Evolutionary conservation across 2,113 vertebrate genomes (phyloP), one percentile per base, ranked within the genome.

Genomic region (Mystacornis crossleyi): DNA sequence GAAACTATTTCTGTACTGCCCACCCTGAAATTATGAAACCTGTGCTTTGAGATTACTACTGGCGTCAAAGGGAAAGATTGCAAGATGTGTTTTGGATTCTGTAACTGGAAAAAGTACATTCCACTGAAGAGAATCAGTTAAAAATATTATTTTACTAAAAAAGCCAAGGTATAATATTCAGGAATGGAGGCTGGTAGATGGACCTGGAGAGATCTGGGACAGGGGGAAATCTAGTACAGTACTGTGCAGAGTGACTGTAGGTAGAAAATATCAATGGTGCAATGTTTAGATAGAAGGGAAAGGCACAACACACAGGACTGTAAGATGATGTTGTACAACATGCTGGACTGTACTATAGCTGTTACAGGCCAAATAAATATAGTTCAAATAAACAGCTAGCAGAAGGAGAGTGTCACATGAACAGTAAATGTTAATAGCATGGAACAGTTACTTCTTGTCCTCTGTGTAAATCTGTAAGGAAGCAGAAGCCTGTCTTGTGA

Each of bases 101-200:
- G 48, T 79, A 55, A 48, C 38, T 54, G n/a, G 87, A 94, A 93
- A 93, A 94, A 92, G 73, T 65, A 15, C 23, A 71, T 94, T 84
- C 47, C 55, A 69, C 55, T 91, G 61, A 79, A 66, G 19, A 84
- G 54, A 95, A 88, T 81, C 23, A 36, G 40, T 67, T 9, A 47
- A 71, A 90, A 60, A 34, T 58, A 45, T 9, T 91, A 20, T 73
- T 94, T 86, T 74, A 48, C 36, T 79, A 55, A 75, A 42, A 78
- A 84, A 90, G 57, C 26, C 36, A 19, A 70, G 43, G 72, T 51
- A 33, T 67, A 38, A 36, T 72, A 78, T 82, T 87, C 36, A 58
- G 42, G 40, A 42, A 33, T 48, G 19, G 36, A 75, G 10, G 8
- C 38, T 86, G 36, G 34, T 43, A 62, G 42, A 89, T 75, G 47